Conservation (phyloP, 2,797 vertebrate genomes). For the Sternotherus odoratus region DNA sequence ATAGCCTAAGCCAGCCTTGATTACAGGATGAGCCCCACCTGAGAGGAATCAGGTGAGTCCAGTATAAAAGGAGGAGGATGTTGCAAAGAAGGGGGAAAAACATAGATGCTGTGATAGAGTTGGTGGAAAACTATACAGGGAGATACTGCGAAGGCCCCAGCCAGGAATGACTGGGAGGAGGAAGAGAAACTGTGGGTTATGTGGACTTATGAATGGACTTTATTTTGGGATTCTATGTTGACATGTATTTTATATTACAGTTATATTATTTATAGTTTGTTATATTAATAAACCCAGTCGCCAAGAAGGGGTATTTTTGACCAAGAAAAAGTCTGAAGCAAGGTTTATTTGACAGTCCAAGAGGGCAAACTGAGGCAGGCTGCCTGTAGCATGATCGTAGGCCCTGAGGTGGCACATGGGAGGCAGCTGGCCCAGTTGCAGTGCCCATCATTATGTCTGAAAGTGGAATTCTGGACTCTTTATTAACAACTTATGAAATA, state of each 20-base stretch:
- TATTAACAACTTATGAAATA: not conserved
- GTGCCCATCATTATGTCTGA: not conserved
- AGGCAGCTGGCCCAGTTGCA: not conserved
- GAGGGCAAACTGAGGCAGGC: not conserved
- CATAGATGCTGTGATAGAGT: not conserved
- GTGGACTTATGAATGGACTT: not conserved
- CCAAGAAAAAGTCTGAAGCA: not conserved
- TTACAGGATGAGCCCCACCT: too few species aligned
- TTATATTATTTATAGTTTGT: not conserved
- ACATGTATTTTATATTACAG: not conserved
- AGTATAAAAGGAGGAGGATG: not conserved
- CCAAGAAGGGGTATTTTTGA: not conserved
- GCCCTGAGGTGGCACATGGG: not conserved
- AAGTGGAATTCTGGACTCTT: rapidly evolving
- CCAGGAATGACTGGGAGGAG: not conserved
- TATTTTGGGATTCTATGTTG: not conserved
- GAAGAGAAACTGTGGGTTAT: not conserved
- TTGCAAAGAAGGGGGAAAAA: not conserved
- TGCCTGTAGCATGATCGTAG: not conserved
- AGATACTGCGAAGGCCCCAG: not conserved
- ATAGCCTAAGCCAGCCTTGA: too few species aligned
- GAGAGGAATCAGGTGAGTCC: not conserved
- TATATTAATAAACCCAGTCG: not conserved
- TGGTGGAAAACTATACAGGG: not conserved
- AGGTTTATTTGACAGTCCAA: not conserved